Evolutionary conservation across 2,888 invertebrate genomes (phyloP), one percentile per base, ranked within the genome.

Genomic region (Lottia scabra): DNA sequence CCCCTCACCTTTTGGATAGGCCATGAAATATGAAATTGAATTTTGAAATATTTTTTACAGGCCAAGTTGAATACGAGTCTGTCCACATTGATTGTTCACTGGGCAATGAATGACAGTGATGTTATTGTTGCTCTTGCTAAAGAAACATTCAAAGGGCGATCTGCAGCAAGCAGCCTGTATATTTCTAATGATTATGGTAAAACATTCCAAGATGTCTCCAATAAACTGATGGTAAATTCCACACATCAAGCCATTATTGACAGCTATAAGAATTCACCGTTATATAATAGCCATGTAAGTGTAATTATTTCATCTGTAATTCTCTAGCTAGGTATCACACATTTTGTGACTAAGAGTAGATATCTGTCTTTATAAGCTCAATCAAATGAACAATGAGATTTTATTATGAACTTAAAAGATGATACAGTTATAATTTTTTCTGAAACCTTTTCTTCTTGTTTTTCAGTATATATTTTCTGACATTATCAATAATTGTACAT

Each of bases 151-250:
- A 44, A 26, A 19, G n/a, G 6, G 23, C 10, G 1, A 12, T 10
- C 23, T 45, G 79, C 83, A 26, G 92, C 94, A 30, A 95, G 95
- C 65, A 92, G 94, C 30, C 93, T 96, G 30, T 96, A 94, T 88
- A 94, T 96, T 85, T 96, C 96, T 8, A 94, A 94, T 86, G 93
- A 97, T 89, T 96, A 96, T 89, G 97, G 97, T 13, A 93, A 93
- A 83, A 93, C 92, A 3, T 97, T 95, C 87, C 90, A 91, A 2
- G 94, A 95, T 85, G 94, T 94, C 89, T 94, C 94, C 0, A 92
- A 93, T 67, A 90, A 90, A 72, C 94, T 95, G 86, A 91, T 90
- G 76, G 86, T 94, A 67, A 89, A 91, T 5, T 90, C 92, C 76
- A 90, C 90, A 3, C 80, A 86, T n/a, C 92, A 92, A 88, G 94